Evolutionary conservation across 37 sponge, comb jelly and placozoan genomes (phyloP).

Genomic region (Agelas oroides): DNA sequence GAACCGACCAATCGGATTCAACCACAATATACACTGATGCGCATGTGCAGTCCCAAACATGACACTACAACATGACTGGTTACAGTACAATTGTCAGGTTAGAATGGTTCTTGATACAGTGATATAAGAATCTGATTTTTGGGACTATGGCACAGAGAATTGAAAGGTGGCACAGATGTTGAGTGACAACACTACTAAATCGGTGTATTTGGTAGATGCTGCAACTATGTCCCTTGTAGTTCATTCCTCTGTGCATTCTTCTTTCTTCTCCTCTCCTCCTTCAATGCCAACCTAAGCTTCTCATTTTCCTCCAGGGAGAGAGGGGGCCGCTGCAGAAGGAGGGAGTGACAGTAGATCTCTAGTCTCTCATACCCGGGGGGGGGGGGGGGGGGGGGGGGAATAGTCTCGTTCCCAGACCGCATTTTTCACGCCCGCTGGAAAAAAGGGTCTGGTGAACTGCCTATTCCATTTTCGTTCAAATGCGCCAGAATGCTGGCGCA

Average conservation of each 20-base stretch:
- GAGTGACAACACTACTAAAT: background rate
- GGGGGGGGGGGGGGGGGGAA: no score
- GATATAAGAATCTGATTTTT: constrained; percentile 26
- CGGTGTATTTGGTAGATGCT: no score
- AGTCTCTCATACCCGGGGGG: background rate
- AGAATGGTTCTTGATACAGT: background rate
- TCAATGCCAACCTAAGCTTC: constrained; percentile 23
- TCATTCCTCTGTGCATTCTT: background rate
- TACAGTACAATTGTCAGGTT: background rate
- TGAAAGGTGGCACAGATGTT: background rate
- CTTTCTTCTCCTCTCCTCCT: constrained; percentile 21
- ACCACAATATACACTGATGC: no score
- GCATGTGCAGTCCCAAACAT: no score
- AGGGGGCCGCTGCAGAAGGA: constrained; percentile 48
- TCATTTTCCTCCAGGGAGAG: constrained; percentile 62
- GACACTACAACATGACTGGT: no score
- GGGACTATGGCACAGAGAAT: constrained; percentile 9
- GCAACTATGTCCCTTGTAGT: no score
- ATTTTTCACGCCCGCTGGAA: no score
- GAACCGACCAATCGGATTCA: no score
- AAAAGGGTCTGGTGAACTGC: no score
- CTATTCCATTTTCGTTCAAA: no score
- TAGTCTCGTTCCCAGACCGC: no score
- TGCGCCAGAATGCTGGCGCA: no score
- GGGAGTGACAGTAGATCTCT: background rate